A percentile compares a stretch with the other conserved stretches of the same genome.
Evolutionary conservation across 2,888 invertebrate species (phyloP).

Genomic region (Nomada lathburiana): DNA sequence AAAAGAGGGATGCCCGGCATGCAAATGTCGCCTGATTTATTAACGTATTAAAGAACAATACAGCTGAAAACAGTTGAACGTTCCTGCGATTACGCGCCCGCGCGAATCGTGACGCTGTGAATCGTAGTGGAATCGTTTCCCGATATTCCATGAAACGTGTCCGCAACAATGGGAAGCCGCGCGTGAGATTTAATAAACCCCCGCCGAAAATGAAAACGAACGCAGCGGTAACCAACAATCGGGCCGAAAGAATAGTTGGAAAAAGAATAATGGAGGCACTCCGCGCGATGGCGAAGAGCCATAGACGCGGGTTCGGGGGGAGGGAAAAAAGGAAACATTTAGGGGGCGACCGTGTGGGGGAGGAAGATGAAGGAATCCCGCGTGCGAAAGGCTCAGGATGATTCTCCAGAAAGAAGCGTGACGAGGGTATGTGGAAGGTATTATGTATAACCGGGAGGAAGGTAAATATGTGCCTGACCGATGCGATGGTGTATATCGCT

Average conservation of each 20-base stretch:
- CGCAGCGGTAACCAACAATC: slow-evolving; percentile 39
- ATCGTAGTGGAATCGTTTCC: slow-evolving; percentile 4
- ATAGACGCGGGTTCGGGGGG: background rate
- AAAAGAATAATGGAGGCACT: slow-evolving; percentile 49
- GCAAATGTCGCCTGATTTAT: slow-evolving; percentile 51
- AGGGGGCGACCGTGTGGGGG: background rate
- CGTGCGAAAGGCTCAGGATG: slow-evolving; percentile 73
- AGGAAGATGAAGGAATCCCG: slow-evolving; percentile 49
- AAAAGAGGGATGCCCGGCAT: background rate
- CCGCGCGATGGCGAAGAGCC: slow-evolving; percentile 44
- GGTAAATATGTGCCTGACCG: slow-evolving; percentile 65
- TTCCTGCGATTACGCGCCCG: slow-evolving; percentile 23
- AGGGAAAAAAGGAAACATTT: background rate
- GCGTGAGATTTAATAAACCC: slow-evolving; percentile 49
- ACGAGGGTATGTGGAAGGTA: slow-evolving; percentile 70
- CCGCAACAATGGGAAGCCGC: background rate
- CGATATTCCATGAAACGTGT: slow-evolving; percentile 1
- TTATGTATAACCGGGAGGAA: slow-evolving; percentile 68
- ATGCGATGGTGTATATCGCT: slow-evolving; percentile 52
- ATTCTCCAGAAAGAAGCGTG: slow-evolving; percentile 69
- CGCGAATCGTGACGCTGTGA: background rate
- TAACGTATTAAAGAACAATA: slow-evolving; percentile 38
- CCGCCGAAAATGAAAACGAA: slow-evolving; percentile 45
- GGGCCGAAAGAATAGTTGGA: slow-evolving; percentile 46
- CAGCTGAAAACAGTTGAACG: background rate